phyloP scores from a whole-genome alignment of 2,888 invertebrate species.

The Gortyna flavago region DNA sequence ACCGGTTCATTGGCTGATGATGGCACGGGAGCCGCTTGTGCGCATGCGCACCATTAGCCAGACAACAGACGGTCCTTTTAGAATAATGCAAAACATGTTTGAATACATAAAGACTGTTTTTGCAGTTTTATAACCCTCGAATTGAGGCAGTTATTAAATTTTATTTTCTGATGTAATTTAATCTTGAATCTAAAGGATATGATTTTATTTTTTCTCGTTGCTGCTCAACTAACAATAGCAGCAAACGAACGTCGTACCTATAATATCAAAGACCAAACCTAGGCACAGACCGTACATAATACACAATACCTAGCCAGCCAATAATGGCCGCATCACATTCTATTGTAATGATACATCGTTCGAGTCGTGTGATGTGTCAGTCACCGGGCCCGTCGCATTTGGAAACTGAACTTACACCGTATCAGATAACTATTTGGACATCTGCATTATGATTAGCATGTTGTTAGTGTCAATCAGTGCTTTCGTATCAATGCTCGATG shows the following conservation, averaged over 20 bases:
- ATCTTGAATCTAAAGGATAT: slow-evolving; percentile 72
- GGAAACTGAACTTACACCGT: slow-evolving; percentile 78
- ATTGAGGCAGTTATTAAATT: slow-evolving; percentile 70
- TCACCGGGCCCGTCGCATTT: slow-evolving; percentile 80
- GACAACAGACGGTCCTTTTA: slow-evolving; percentile 66
- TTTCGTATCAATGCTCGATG: slow-evolving; percentile 73
- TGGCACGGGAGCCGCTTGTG: slow-evolving; percentile 77
- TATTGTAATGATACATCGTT: slow-evolving; percentile 77
- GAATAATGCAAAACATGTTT: slow-evolving; percentile 72
- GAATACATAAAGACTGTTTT: slow-evolving; percentile 67
- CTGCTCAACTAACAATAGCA: slow-evolving; percentile 78
- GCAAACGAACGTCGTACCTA: slow-evolving; percentile 78
- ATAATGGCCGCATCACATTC: slow-evolving; percentile 76
- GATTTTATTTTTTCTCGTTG: slow-evolving; percentile 69
- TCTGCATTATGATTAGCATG: slow-evolving; percentile 82
- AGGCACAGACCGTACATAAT: slow-evolving; percentile 77
- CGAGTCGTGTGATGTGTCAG: slow-evolving; percentile 78
- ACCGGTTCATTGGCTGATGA: slow-evolving; percentile 80
- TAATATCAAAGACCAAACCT: slow-evolving; percentile 77
- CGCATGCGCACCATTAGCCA: slow-evolving; percentile 65
- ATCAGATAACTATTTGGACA: slow-evolving; percentile 86
- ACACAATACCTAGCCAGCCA: slow-evolving; percentile 77
- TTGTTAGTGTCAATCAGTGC: slow-evolving; percentile 83
- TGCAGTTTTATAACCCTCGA: slow-evolving; percentile 70
- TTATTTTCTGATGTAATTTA: slow-evolving; percentile 73